A percentile compares a stretch with the other conserved stretches of the same genome.
Conservation (phyloP, 2,888 invertebrate species). For the Mesochorus sp. region DNA sequence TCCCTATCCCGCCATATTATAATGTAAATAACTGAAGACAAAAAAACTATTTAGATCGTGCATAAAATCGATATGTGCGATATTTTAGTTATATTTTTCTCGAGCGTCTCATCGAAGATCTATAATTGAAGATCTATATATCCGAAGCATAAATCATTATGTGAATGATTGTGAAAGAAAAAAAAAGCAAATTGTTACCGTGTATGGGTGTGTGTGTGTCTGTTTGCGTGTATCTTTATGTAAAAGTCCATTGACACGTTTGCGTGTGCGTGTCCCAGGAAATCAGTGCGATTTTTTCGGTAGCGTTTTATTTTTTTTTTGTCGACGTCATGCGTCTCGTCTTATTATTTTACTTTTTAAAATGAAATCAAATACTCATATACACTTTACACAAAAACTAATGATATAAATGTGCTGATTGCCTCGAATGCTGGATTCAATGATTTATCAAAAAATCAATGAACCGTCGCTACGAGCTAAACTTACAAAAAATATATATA, state of each 20-base stretch:
- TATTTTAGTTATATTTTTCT: slow-evolving; percentile 40
- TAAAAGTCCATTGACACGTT: slow-evolving; percentile 25
- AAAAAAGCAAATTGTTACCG: background rate
- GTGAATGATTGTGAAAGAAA: slow-evolving; percentile 13
- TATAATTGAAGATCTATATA: slow-evolving; percentile 19
- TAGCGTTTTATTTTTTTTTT: slow-evolving; percentile 7
- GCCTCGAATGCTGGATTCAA: background rate
- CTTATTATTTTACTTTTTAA: slow-evolving; percentile 45
- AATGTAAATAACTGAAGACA: slow-evolving; percentile 74
- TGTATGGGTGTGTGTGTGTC: background rate
- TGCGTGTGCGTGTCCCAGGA: slow-evolving; percentile 41
- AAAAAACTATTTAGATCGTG: slow-evolving; percentile 47
- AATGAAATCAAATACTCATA: slow-evolving; percentile 64
- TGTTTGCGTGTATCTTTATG: slow-evolving; percentile 25
- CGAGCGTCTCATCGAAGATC: slow-evolving; percentile 32
- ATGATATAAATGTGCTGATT: background rate
- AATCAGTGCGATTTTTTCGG: slow-evolving; percentile 36
- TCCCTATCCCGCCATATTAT: slow-evolving; percentile 66
- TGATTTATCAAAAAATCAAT: background rate
- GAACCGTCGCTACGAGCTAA: slow-evolving; percentile 2
- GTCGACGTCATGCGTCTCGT: slow-evolving; percentile 5
- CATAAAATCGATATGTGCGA: slow-evolving; percentile 40
- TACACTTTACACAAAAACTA: slow-evolving; percentile 32
- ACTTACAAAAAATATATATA: background rate
- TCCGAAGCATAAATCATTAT: slow-evolving; percentile 19